These are phyloP conservation scores for Epicauta chinensis DNA, from an alignment of 1,140 invertebrate genomes.

Conservation along the genomic window DNA sequence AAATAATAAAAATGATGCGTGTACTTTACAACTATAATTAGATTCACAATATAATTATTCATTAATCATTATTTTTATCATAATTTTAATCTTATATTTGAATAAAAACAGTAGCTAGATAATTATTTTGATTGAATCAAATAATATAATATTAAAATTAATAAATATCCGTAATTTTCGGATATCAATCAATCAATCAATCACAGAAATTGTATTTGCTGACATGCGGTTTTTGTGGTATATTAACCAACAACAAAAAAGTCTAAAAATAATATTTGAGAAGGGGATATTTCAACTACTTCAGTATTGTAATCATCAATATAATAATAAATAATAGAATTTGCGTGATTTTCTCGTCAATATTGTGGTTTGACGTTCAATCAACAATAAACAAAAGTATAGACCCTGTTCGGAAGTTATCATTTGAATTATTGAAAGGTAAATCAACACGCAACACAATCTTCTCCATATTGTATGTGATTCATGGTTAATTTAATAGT, in stretches of 20 bases:
- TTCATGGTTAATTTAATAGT: no score
- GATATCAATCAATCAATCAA: constrained; percentile 11
- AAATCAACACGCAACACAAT: no score
- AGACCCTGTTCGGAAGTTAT: no score
- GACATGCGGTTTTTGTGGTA: constrained; percentile 11
- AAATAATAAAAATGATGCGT: no score
- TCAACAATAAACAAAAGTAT: constrained; percentile 9
- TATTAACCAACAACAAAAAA: no score
- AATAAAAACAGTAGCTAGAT: background rate
- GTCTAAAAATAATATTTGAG: background rate
- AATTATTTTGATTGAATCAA: background rate
- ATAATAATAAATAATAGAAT: constrained; percentile 15
- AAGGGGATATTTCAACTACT: background rate
- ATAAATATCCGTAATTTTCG: constrained; percentile 10
- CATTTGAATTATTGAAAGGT: no score
- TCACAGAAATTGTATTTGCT: background rate
- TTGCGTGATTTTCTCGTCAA: constrained; percentile 15
- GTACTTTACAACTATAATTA: no score
- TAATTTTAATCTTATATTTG: no score
- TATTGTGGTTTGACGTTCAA: constrained; percentile 11
- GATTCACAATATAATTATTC: background rate
- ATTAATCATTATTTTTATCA: background rate
- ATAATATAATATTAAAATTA: background rate
- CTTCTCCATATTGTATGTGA: no score
- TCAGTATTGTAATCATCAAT: constrained; percentile 2